phyloP scores from a whole-genome alignment of 2,113 vertebrate genomes.

The Nerophis ophidion region DNA sequence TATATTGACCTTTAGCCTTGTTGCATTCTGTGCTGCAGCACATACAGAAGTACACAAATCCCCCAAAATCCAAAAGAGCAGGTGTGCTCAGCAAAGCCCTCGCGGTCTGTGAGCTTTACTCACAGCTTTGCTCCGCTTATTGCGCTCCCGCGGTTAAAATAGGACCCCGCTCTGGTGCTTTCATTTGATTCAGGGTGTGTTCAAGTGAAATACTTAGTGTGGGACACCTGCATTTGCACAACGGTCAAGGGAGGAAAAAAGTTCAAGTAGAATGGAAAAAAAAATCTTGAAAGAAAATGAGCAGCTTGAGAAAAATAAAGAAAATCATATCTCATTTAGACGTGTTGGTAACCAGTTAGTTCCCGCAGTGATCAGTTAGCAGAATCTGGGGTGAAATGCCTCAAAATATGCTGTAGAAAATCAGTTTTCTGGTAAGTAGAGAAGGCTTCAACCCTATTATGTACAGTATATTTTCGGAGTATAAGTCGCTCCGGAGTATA shows the following conservation, averaged over 20 bases:
- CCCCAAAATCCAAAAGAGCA: slow-evolving; percentile 5
- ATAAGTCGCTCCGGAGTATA: too few species aligned
- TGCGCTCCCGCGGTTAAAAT: slow-evolving; percentile 7
- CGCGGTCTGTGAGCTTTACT: slow-evolving; percentile 2
- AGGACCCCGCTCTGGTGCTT: slow-evolving; percentile 1
- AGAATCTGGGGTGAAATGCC: too few species aligned
- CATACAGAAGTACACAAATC: neutral
- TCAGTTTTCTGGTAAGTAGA: too few species aligned
- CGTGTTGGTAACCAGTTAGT: too few species aligned
- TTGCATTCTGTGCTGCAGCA: slow-evolving; percentile 2
- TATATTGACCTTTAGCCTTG: slow-evolving; percentile 3
- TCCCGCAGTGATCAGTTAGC: too few species aligned
- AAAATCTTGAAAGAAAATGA: neutral
- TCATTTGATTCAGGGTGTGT: neutral
- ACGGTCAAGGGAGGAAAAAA: neutral
- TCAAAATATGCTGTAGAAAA: too few species aligned
- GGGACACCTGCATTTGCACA: slow-evolving; percentile 4
- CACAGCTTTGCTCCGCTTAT: slow-evolving; percentile 8
- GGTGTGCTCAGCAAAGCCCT: slow-evolving; percentile 1
- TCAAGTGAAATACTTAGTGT: neutral
- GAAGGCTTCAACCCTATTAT: too few species aligned
- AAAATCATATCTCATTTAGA: neutral
- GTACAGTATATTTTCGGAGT: too few species aligned
- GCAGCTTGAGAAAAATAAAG: neutral
- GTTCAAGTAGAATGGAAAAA: neutral